These are phyloP conservation scores for Opisthocomus hoazin DNA, from an alignment of 2,113 vertebrate species.

Conservation along the genomic window DNA sequence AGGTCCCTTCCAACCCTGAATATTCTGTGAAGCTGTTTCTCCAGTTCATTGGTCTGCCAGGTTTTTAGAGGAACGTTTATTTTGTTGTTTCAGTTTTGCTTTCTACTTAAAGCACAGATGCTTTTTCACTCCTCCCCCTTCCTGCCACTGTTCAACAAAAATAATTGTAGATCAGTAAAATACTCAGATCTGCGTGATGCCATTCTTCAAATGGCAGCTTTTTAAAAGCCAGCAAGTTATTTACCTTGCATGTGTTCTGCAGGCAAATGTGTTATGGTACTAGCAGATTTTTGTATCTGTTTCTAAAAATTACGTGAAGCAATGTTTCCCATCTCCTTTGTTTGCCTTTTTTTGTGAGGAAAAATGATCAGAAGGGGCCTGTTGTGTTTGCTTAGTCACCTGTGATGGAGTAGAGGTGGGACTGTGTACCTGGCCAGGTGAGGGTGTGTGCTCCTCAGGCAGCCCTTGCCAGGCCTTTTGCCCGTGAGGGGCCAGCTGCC, in stretches of 20 bases:
- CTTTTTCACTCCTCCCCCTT: fast-evolving
- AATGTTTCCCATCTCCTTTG: neutral
- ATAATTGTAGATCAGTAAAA: neutral
- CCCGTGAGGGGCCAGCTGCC: neutral
- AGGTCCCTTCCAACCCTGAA: too few species aligned
- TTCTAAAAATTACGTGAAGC: neutral
- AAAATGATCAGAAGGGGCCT: neutral
- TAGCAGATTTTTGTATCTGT: neutral
- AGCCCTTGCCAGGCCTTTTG: neutral
- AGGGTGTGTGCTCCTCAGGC: neutral
- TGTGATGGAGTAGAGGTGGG: neutral
- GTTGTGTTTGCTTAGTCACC: neutral
- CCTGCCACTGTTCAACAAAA: neutral
- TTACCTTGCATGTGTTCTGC: neutral
- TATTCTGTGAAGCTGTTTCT: too few species aligned
- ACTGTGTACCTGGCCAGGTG: neutral
- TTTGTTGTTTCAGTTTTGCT: neutral
- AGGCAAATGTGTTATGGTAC: neutral
- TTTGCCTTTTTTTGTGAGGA: neutral
- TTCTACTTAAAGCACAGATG: neutral
- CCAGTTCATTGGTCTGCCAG: neutral
- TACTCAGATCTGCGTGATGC: neutral
- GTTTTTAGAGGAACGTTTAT: neutral
- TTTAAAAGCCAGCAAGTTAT: neutral
- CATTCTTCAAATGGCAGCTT: neutral